Base-by-base conservation (phyloP, 2,113 vertebrate species). In the Potamarius usumacintae region DNA sequence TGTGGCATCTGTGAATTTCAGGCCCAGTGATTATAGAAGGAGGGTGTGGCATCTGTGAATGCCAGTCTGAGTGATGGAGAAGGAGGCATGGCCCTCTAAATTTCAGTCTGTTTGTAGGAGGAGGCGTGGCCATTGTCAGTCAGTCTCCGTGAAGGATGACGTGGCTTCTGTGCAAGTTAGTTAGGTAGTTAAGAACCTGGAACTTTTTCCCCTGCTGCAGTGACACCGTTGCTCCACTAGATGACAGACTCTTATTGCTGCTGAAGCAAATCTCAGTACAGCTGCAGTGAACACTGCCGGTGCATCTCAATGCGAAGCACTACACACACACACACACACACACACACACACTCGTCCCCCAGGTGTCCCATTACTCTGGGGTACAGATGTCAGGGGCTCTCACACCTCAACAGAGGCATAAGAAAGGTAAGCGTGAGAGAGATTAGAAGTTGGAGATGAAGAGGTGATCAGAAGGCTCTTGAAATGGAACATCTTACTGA, bases 191-290 rank as follows among this genome's bases (percentile, higher is more conserved):
- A 25, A 55, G 18, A 15, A 34, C 9, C 27, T 77, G 42, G 25
- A 65, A 58, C 7, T 4, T 18, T 63, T 82, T 42, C 4, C 50
- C 2, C 30, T 81, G 30, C 77, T 69, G 87, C 82, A 84, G 50
- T 84, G 30, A 50, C 0, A 22, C 15, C 2, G 8, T 84, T 20
- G 0, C 0, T 88, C 91, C 95, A 93, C 90, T 83, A 94, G 93
- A 83, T 91, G 93, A 90, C 94, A 94, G 89, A 84, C 52, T 92
- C 25, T 80, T 71, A 57, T 58, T 57, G 74, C 5, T 27, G 15
- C 88, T n/a, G 52, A 57, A 30, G 12, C 14, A 53, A 57, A 62
- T 15, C 30, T 27, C 22, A 80, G 27, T 11, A 10, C 63, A 48
- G 83, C 85, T 90, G 89, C 87, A 91, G 87, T 86, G 82, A 89